Evolutionary conservation across 2,888 invertebrate genomes (phyloP).

Genomic region (Quadroppia sp.): DNA sequence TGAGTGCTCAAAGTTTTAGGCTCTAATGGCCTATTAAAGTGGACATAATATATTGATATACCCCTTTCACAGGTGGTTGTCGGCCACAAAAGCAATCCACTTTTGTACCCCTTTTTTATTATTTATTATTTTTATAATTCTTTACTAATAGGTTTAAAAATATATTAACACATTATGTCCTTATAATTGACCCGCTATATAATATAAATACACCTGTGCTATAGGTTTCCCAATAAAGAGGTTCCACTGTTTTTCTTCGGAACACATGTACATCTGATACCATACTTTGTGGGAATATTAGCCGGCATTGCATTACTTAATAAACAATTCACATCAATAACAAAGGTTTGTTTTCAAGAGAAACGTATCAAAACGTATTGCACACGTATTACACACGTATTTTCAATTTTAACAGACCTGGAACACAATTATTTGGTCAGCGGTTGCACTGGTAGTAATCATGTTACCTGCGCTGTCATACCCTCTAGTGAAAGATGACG

Average conservation of each 20-base stretch:
- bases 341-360: background rate
- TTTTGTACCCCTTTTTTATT: too few species aligned
- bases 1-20: too few species aligned
- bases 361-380: too few species aligned
- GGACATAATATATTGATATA: too few species aligned
- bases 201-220: too few species aligned
- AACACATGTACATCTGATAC: slow-evolving; percentile 25
- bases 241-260: slow-evolving; percentile 23
- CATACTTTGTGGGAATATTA: slow-evolving; percentile 29
- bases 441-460: background rate
- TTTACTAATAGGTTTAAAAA: too few species aligned
- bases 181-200: too few species aligned
- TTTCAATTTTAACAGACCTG: too few species aligned
- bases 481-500: background rate
- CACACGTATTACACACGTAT: too few species aligned
- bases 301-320: slow-evolving; percentile 11
- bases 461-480: slow-evolving; percentile 9
- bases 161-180: too few species aligned
- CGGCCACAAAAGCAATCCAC: background rate
- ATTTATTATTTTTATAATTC: too few species aligned
- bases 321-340: background rate
- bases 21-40: too few species aligned
- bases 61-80: background rate
- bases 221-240: background rate
- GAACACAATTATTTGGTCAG: background rate